phyloP scores from a whole-genome alignment of 2,888 invertebrate genomes.

The Sclerodermus sp. region DNA sequence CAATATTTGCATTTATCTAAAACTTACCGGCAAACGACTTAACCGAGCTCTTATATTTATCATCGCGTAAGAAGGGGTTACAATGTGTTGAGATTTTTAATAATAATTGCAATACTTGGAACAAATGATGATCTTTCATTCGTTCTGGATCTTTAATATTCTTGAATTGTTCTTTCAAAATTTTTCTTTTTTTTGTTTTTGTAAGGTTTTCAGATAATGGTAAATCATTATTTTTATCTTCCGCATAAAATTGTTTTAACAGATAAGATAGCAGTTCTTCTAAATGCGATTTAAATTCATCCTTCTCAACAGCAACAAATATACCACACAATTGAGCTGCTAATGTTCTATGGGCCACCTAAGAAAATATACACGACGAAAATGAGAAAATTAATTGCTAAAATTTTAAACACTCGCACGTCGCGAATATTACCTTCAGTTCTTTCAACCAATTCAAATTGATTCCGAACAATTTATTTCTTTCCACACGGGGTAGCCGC shows the following conservation, averaged over 20 bases:
- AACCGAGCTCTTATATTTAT: constrained; percentile 61
- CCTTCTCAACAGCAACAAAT: constrained; percentile 76
- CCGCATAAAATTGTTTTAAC: constrained; percentile 53
- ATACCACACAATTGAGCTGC: constrained; percentile 79
- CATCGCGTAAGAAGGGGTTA: constrained; percentile 62
- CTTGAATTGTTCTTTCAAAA: neutral
- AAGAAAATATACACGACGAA: constrained; percentile 24
- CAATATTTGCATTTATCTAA: neutral
- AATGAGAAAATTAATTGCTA: neutral
- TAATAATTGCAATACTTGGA: constrained; percentile 73
- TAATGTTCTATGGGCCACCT: constrained; percentile 72
- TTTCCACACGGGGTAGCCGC: constrained; percentile 62
- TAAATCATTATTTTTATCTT: constrained; percentile 20
- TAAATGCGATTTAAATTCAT: constrained; percentile 70
- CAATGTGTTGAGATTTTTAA: constrained; percentile 70
- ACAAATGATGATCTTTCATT: constrained; percentile 73
- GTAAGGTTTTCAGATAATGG: constrained; percentile 51
- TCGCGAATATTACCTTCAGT: constrained; percentile 58
- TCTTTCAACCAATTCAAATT: constrained; percentile 71
- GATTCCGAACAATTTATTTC: constrained; percentile 72
- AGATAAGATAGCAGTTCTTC: constrained; percentile 64
- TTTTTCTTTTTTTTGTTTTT: constrained; percentile 22
- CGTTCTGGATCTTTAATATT: constrained; percentile 64
- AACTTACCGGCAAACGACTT: constrained; percentile 42
- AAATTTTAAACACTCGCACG: constrained; percentile 8